These are phyloP conservation scores for Enchytraeus crypticus DNA, from an alignment of 2,888 invertebrate species.

Conservation along the genomic window DNA sequence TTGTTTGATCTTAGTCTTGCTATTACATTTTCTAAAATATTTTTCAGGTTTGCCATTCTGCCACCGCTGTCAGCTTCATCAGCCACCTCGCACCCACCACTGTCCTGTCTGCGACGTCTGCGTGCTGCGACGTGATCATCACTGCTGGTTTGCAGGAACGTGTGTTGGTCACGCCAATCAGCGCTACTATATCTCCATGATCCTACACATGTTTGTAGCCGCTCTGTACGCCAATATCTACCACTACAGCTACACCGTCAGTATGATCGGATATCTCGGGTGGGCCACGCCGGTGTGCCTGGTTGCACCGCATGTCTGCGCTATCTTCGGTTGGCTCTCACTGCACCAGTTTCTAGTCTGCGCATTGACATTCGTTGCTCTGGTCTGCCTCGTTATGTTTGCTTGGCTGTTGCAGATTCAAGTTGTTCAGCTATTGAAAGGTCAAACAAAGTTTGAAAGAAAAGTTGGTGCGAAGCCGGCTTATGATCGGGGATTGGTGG, in stretches of 20 bases:
- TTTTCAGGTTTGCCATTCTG: slow-evolving; percentile 64
- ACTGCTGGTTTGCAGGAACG: slow-evolving; percentile 51
- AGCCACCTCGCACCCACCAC: slow-evolving; percentile 66
- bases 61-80: slow-evolving; percentile 56
- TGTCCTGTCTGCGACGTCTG: slow-evolving; percentile 74
- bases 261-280: slow-evolving; percentile 37
- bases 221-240: slow-evolving; percentile 44
- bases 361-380: slow-evolving; percentile 31
- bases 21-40: too few species aligned
- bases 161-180: slow-evolving; percentile 80
- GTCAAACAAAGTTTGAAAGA: slow-evolving; percentile 67
- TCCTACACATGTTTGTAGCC: slow-evolving; percentile 65
- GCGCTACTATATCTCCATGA: slow-evolving; percentile 72
- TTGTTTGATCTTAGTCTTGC: too few species aligned
- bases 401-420: slow-evolving; percentile 54
- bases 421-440: slow-evolving; percentile 60
- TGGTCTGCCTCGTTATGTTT: slow-evolving; percentile 44
- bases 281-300: slow-evolving; percentile 23
- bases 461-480: slow-evolving; percentile 55
- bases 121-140: slow-evolving; percentile 61
- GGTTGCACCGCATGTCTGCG: slow-evolving; percentile 52
- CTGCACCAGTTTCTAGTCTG: slow-evolving; percentile 31
- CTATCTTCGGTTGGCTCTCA: slow-evolving; percentile 50
- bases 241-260: slow-evolving; percentile 37
- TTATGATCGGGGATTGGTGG: slow-evolving; percentile 64